Evolutionary conservation across 1,140 invertebrate genomes (phyloP), one percentile per base, ranked within the genome.

Genomic region (Orchesella cincta): DNA sequence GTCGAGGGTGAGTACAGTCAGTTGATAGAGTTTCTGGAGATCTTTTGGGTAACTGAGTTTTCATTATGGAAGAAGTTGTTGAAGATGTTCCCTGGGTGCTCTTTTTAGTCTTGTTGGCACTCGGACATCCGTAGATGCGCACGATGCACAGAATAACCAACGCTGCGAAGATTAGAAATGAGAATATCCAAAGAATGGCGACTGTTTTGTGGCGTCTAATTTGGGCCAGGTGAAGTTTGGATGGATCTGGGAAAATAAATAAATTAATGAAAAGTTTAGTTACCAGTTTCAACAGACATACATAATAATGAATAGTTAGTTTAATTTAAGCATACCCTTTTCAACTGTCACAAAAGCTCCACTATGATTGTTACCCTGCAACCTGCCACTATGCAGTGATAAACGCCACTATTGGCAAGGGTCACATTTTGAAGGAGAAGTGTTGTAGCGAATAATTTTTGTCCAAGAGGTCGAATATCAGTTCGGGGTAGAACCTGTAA

Each of bases 401-500:
- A 82, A 52, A 34, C 67, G 23, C 81, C 81, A 36, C 77, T 39
- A 35, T 79, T 77, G 12, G 16, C 39, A 28, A 28, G n/a, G 0
- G 75, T 74, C 29, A 78, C 81, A 78, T 80, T 80, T 34, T n/a
- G 80, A 26, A 82, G 52, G 2, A 51, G 29, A 26, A 80, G 57
- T 28, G 72, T 76, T 0, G 77, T 79, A 3, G 64, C 52, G 72
- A 76, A 82, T 14, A 77, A 35, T 62, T 80, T 36, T 52, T 74
- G 77, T 0, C 35, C 62, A 20, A n/a, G 36, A 14, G 39, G 31
- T 51, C 67, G 70, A 14, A 73, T 51, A 33, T 80, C 78, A 8
- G 79, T 73, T 31, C 76, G 20, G 1, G 34, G 74, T 20, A 82
- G 33, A 0, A 77, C 74, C 71, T 62, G 5, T 20, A 28, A 29